These are phyloP conservation scores for Glareola pratincola DNA, from an alignment of 2,113 vertebrate species.

Conservation along the genomic window DNA sequence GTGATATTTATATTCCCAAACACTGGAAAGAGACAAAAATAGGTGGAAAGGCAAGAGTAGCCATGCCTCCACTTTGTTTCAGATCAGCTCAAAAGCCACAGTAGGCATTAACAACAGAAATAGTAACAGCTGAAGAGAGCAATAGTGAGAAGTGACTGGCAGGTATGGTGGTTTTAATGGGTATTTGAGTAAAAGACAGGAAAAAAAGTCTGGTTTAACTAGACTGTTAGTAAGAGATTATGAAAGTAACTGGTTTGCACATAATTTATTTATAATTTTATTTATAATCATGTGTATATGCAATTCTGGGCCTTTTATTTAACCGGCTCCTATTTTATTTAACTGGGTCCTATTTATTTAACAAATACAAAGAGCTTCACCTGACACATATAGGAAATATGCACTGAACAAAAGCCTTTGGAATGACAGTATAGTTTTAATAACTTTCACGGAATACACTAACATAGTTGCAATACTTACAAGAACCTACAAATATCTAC, in stretches of 20 bases:
- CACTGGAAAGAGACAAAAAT: constrained; percentile 1
- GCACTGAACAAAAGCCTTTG: background rate
- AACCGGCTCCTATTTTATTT: too few relatives aligned
- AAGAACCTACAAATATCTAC: background rate
- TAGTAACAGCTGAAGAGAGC: constrained; percentile 19
- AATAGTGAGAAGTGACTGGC: background rate
- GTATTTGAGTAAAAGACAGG: background rate
- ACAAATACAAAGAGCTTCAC: background rate
- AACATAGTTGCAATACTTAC: background rate
- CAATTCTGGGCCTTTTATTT: background rate
- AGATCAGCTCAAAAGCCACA: constrained; percentile 7
- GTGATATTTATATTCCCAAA: background rate
- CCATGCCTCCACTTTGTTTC: background rate
- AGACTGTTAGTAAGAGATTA: background rate
- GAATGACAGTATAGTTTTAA: background rate
- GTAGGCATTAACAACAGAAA: constrained; percentile 16
- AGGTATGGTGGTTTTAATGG: background rate
- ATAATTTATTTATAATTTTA: background rate
- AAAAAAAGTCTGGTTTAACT: background rate
- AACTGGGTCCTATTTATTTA: too few relatives aligned
- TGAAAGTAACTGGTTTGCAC: background rate
- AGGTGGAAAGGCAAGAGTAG: background rate
- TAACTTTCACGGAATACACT: background rate
- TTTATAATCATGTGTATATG: background rate
- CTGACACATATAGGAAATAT: background rate